Conservation (phyloP, 2,888 invertebrate species). For the Eristalis intricaria region DNA sequence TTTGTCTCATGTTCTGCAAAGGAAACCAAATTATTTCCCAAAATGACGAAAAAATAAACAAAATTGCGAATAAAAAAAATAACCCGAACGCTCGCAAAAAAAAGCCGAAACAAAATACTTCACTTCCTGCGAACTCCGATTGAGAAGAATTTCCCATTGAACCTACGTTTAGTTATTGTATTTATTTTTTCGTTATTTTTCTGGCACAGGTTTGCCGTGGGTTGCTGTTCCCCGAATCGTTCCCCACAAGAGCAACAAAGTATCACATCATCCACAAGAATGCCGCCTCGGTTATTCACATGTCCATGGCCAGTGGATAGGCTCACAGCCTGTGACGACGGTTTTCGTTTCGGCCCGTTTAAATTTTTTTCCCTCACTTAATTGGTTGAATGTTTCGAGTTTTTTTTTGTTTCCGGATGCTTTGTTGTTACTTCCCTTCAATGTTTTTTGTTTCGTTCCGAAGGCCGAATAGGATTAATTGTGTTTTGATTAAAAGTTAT, state of each 20-base stretch:
- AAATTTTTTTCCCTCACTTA: slow-evolving; percentile 6
- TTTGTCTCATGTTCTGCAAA: slow-evolving; percentile 38
- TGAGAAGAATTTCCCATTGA: slow-evolving; percentile 27
- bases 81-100: too few relatives aligned
- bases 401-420: background rate
- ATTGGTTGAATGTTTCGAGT: slow-evolving; percentile 1
- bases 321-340: background rate
- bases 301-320: background rate
- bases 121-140: slow-evolving; percentile 8
- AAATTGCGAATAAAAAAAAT: background rate
- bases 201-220: background rate
- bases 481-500: slow-evolving; percentile 14
- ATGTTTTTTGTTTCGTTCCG: background rate
- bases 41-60: background rate
- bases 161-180: background rate
- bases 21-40: slow-evolving; percentile 42
- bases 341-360: background rate
- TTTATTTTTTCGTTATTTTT: slow-evolving; percentile 2
- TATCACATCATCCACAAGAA: slow-evolving; percentile 5
- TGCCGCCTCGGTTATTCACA: slow-evolving; percentile 8
- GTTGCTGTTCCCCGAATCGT: background rate
- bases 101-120: slow-evolving; percentile 36
- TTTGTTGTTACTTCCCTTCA: background rate
- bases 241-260: background rate
- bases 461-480: background rate